Base-by-base conservation (phyloP, 1,140 invertebrate species). In the Drosophila littoralis region DNA sequence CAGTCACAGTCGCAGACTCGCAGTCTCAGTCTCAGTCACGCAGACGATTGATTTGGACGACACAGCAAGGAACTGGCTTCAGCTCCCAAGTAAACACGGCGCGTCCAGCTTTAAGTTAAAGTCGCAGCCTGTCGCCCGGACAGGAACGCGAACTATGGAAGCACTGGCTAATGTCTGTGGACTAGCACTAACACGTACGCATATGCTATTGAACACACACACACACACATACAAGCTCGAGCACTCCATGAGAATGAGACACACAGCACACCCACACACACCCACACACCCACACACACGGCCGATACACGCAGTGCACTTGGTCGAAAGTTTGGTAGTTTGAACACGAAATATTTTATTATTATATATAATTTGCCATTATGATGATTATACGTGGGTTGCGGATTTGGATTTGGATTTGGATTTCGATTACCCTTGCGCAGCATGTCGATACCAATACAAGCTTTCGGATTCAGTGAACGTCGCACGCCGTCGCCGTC, bases 291-390 rank as follows among this genome's bases (percentile, higher is more conserved):
- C 38, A 61, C 57, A 52, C 45, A 46, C 55, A n/a, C n/a, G n/a
- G n/a, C 8, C 17, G 17, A 38, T 4, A 40, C 38, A 40, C 38
- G 33, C 42, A 17, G 17, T 17, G 17, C 17, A 17, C 6, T 71
- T 13, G 36, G 13, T 40, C n/a, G 22, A 17, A 77, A 75, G 82
- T 79, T 88, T 88, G 81, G 75, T 89, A 88, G 83, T 88, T 88
- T 50, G 80, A 79, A 88, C 83, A 88, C 83, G 83, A 88, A 88
- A 88, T 88, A 88, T 88, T 88, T 88, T 88, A 88, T 88, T 88
- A 88, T 88, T 89, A 89, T 88, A 86, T 89, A 88, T 89, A 88
- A 88, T 88, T 89, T 84, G 83, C 83, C 77, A 88, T 88, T 88
- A 88, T 89, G 83, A 88, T 88, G 83, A 88, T 89, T 89, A 88